These are phyloP conservation scores for Actinia equina DNA, from an alignment of 64 coral and sea anemone species.

Conservation along the genomic window DNA sequence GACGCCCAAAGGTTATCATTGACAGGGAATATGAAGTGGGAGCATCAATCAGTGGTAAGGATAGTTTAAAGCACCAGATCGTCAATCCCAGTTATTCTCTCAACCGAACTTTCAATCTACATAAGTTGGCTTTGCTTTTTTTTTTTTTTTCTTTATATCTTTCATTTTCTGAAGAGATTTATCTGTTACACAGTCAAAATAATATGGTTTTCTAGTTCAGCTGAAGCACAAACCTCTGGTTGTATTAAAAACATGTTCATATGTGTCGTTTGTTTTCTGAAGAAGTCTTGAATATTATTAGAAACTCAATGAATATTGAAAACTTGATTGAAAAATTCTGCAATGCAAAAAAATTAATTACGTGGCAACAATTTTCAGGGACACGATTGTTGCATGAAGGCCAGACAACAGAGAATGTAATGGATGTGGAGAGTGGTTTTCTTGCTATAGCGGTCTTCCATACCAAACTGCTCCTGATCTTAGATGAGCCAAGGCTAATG, in stretches of 20 bases:
- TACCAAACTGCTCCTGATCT: constrained; percentile 75
- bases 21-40: constrained; percentile 65
- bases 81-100: too few relatives aligned
- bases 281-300: neutral
- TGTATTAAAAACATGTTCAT: neutral
- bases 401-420: constrained; percentile 64
- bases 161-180: neutral
- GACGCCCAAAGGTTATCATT: constrained; percentile 79
- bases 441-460: constrained; percentile 80
- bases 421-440: constrained; percentile 76
- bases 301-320: too few relatives aligned
- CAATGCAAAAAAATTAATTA: neutral
- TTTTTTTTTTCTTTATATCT: too few relatives aligned
- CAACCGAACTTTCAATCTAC: too few relatives aligned
- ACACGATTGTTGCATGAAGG: constrained; percentile 64
- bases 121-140: too few relatives aligned
- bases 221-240: neutral
- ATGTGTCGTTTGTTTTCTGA: neutral
- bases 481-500: constrained; percentile 46
- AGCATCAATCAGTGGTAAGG: constrained; percentile 74
- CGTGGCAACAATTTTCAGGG: constrained; percentile 38
- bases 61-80: too few relatives aligned
- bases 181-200: neutral
- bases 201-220: neutral
- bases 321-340: too few relatives aligned